Percentiles rank a stretch among this genome's conserved stretches.
Conservation (phyloP, 2,888 invertebrate species). For the Hydropsyche betteni region DNA sequence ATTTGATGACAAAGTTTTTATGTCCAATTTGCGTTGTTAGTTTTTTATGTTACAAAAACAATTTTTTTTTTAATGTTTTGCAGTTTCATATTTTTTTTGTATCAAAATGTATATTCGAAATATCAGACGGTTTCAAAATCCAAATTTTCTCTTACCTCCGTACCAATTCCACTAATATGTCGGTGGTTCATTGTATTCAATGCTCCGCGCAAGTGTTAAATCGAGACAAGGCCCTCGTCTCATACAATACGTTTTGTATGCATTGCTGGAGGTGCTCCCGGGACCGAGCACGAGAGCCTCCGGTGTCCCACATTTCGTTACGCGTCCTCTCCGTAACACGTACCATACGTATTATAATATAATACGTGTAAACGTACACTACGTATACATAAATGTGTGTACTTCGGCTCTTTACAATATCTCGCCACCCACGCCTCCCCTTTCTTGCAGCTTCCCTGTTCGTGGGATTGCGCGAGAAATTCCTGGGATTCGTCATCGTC, state of each 20-base stretch:
- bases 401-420: too few relatives aligned
- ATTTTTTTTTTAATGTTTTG: too few relatives aligned
- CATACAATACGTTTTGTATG: constrained; percentile 38
- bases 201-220: constrained; percentile 9
- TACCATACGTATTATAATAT: not conserved
- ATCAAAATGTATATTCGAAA: too few relatives aligned
- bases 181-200: not conserved
- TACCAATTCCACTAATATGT: too few relatives aligned
- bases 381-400: not conserved
- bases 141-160: too few relatives aligned
- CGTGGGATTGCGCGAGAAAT: not conserved
- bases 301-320: constrained; percentile 23
- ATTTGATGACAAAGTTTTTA: too few relatives aligned
- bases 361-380: not conserved
- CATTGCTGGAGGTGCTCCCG: constrained; percentile 39
- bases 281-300: constrained; percentile 31
- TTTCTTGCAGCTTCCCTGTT: not conserved
- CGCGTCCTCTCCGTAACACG: not conserved
- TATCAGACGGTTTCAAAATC: too few relatives aligned
- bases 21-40: too few relatives aligned
- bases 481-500: constrained; percentile 1
- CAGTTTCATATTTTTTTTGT: too few relatives aligned
- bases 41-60: too few relatives aligned
- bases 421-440: too few relatives aligned
- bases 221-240: constrained; percentile 28